Base-by-base conservation (phyloP, 2,888 invertebrate species). In the Drosophila nigricruria region DNA sequence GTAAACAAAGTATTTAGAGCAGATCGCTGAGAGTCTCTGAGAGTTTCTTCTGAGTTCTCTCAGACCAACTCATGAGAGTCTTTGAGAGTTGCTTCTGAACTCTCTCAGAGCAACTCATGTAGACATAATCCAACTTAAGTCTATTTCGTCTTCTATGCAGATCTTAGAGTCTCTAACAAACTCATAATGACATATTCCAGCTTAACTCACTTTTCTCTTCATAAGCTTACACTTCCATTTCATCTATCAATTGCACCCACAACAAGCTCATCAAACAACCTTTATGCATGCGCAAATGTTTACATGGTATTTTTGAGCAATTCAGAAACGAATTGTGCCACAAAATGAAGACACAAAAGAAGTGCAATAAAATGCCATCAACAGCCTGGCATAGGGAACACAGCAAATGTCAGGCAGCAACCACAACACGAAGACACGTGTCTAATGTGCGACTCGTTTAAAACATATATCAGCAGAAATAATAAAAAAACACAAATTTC, bases 341-440 rank as follows among this genome's bases (percentile, higher is more conserved):
- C 8, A 50, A 75, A 75, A 75, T 70, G 62, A 75, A 75, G 66
- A 62, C 53, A 61, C 47, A 38, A 34, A 65, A n/a, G 2, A 60
- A 47, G 32, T 70, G 70, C 50, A 60, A 72, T 70, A 70, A 54
- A 58, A 56, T 61, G 54, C 50, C 63, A 56, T 27, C 47, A 25
- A 52, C 42, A 25, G 56, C 42, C 23, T 58, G 27, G 18, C 18
- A 38, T n/a, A n/a, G n/a, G n/a, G n/a, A n/a, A n/a, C 16, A 53
- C 25, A 50, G 49, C 32, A 73, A 77, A 67, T 76, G 61, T 36
- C 70, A 63, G 45, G 38, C 25, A 18, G 38, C 23, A 18, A 32
- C 32, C 62, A 32, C 69, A 54, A 27, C 60, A 60, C 38, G 63
- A 40, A 50, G 66, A 64, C 74, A 74, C 75, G 71, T 78, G 70